phyloP scores from a whole-genome alignment of 2,113 vertebrate species.

The Nerophis ophidion region DNA sequence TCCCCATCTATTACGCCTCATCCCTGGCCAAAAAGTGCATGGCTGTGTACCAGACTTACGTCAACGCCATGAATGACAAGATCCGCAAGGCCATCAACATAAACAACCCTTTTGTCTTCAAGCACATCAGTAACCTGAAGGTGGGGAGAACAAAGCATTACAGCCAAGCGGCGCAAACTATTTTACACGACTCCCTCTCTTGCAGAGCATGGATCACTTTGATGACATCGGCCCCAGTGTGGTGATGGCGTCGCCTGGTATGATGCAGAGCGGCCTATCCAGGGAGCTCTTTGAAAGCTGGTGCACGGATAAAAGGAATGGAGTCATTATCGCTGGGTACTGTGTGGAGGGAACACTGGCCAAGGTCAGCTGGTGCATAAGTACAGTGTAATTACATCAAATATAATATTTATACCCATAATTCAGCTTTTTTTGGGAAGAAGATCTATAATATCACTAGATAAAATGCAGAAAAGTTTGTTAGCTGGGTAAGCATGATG shows the following conservation, averaged over 20 bases:
- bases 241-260: conserved; percentile 97
- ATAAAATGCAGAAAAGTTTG: too few species aligned
- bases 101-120: conserved; percentile 98
- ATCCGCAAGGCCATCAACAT: conserved; percentile 98
- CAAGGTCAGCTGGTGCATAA: conserved; percentile 71
- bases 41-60: conserved; percentile 97
- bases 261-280: conserved; percentile 98
- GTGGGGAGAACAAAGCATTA: conserved; percentile 48
- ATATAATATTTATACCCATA: background rate
- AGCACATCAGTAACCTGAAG: conserved; percentile 99
- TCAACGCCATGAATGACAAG: conserved; percentile 98
- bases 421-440: too few species aligned
- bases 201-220: conserved; percentile 97
- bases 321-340: conserved; percentile 97
- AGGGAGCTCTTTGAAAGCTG: conserved; percentile 97
- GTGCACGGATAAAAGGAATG: conserved; percentile 98
- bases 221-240: conserved; percentile 98
- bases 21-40: conserved; percentile 98
- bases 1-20: conserved; percentile 96
- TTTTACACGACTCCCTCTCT: too few species aligned
- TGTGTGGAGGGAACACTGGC: conserved; percentile 96
- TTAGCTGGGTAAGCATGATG: too few species aligned
- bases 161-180: too few species aligned
- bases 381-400: background rate
- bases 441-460: too few species aligned